These are phyloP conservation scores for Triplophysa yarkandensis DNA, from an alignment of 2,797 vertebrate species.

Conservation along the genomic window DNA sequence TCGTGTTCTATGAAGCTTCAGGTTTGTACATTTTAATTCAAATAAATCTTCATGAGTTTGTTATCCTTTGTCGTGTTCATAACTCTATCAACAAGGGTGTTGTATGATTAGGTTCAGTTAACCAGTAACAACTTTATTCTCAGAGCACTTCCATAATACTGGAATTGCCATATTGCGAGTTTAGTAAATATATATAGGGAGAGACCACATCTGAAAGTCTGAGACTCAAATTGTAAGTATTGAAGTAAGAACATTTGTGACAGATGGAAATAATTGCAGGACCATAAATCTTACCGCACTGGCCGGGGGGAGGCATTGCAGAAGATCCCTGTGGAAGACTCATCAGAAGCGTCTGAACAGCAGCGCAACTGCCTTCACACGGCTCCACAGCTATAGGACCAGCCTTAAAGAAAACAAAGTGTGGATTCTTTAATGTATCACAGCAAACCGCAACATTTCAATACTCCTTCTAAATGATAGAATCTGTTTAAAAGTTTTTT, in stretches of 20 bases:
- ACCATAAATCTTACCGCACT: slow-evolving; percentile 80
- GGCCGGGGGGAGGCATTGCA: slow-evolving; percentile 86
- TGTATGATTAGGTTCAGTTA: too few species aligned
- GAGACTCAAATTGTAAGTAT: background rate
- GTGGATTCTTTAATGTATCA: background rate
- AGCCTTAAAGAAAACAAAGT: slow-evolving; percentile 10
- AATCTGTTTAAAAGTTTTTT: background rate
- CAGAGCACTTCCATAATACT: too few species aligned
- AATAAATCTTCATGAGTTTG: too few species aligned
- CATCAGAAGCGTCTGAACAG: slow-evolving; percentile 87
- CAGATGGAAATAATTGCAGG: background rate
- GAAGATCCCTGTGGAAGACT: slow-evolving; percentile 83
- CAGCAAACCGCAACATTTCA: background rate
- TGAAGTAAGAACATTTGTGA: background rate
- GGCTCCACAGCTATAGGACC: slow-evolving; percentile 89
- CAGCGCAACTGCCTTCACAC: slow-evolving; percentile 85
- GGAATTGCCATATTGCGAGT: too few species aligned
- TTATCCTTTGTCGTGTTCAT: too few species aligned
- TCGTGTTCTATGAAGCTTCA: too few species aligned
- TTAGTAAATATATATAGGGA: background rate
- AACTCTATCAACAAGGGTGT: too few species aligned
- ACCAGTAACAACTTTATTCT: too few species aligned
- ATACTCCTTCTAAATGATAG: background rate
- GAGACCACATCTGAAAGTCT: background rate
- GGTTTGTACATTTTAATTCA: too few species aligned